Conservation (phyloP, 2,797 vertebrate genomes). For the Enteromius unitaeniatus region DNA sequence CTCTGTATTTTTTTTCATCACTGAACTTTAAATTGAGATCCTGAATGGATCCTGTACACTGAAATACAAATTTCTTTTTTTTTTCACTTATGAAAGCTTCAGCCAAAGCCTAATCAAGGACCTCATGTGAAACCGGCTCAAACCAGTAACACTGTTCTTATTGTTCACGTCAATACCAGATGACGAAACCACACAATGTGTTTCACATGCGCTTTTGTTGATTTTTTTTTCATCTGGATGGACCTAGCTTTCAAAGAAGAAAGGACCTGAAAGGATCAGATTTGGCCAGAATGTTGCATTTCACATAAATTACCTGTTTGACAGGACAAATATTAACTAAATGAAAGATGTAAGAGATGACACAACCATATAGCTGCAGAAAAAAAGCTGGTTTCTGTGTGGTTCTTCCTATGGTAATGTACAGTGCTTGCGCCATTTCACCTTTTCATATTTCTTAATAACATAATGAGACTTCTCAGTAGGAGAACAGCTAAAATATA, state of each 20-base stretch:
- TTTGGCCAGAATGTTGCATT: neutral
- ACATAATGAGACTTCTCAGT: constrained; percentile 23
- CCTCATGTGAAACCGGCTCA: constrained; percentile 36
- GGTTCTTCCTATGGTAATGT: constrained; percentile 28
- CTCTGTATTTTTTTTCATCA: constrained; percentile 6
- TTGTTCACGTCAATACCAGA: constrained; percentile 23
- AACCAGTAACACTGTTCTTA: constrained; percentile 33
- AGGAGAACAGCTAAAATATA: constrained; percentile 34
- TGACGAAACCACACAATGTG: constrained; percentile 20
- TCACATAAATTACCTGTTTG: constrained; percentile 1
- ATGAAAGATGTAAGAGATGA: constrained; percentile 1
- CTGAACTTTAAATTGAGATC: constrained; percentile 39
- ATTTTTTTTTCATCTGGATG: neutral
- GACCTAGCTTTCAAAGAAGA: constrained; percentile 16
- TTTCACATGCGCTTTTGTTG: constrained; percentile 18
- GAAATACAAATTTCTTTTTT: constrained; percentile 61
- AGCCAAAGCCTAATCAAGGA: constrained; percentile 80
- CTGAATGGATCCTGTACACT: constrained; percentile 58
- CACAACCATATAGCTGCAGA: neutral
- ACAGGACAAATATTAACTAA: neutral
- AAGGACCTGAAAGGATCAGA: neutral
- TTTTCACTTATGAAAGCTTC: constrained; percentile 77
- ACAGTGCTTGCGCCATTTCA: constrained; percentile 39
- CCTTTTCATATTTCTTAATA: constrained; percentile 38
- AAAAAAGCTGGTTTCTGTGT: constrained; percentile 15